These are phyloP conservation scores for Aspidiotus destructor DNA, from an alignment of 2,888 invertebrate genomes.

Conservation along the genomic window DNA sequence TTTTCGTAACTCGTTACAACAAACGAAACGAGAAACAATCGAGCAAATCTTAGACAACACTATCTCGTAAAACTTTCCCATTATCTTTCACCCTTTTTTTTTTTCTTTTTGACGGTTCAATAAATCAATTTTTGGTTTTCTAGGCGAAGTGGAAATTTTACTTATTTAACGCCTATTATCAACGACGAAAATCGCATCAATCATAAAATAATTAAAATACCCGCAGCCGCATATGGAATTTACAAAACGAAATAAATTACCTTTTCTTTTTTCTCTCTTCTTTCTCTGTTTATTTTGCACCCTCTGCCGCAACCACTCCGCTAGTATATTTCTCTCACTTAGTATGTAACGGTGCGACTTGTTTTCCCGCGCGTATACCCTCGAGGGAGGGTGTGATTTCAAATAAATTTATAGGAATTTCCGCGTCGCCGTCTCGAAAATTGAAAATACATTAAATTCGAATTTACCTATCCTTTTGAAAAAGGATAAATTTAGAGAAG, in stretches of 20 bases:
- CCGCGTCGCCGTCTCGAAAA: no score
- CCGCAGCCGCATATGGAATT: conserved; percentile 9
- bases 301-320: no score
- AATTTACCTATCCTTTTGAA: no score
- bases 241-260: conserved; percentile 17
- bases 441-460: no score
- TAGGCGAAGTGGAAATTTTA: conserved; percentile 17
- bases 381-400: no score
- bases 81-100: conserved; percentile 13
- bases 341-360: no score
- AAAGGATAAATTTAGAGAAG: no score
- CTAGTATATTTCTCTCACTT: no score
- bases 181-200: conserved; percentile 28
- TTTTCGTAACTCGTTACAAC: not conserved
- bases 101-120: conserved; percentile 21
- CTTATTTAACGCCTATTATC: conserved; percentile 31
- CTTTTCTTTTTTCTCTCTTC: not conserved
- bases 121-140: conserved; percentile 24
- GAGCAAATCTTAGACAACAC: not conserved
- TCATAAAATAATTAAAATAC: conserved; percentile 32
- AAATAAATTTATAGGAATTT: no score
- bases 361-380: no score
- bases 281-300: no score
- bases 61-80: not conserved
- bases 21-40: conserved; percentile 6